These are phyloP conservation scores for Caenorhabditis wallacei DNA, from an alignment of 2,888 invertebrate genomes.

Conservation along the genomic window DNA sequence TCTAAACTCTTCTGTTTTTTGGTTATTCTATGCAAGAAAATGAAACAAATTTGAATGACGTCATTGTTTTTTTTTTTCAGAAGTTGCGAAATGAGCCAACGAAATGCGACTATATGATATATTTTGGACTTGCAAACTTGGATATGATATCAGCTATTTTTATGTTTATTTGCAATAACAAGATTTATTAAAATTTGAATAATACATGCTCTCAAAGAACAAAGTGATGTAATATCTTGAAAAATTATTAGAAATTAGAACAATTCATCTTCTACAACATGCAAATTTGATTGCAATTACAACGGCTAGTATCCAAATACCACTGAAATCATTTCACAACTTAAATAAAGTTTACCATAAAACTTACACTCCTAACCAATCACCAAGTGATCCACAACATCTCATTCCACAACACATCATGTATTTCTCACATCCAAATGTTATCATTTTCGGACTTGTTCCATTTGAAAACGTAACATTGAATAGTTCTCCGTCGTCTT, in stretches of 20 bases:
- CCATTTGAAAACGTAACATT: slow-evolving; percentile 42
- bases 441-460: slow-evolving; percentile 15
- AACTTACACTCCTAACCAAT: slow-evolving; percentile 38
- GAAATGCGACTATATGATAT: too few relatives aligned
- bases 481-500: slow-evolving; percentile 43
- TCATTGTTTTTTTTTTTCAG: not conserved
- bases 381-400: slow-evolving; percentile 18
- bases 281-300: not conserved
- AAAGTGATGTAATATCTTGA: too few relatives aligned
- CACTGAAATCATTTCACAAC: not conserved
- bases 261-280: not conserved
- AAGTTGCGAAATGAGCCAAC: not conserved
- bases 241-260: too few relatives aligned
- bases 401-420: slow-evolving; percentile 43
- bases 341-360: not conserved
- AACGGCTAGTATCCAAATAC: not conserved
- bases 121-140: too few relatives aligned
- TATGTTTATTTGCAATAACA: too few relatives aligned
- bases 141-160: too few relatives aligned
- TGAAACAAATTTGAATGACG: slow-evolving; percentile 11
- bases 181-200: too few relatives aligned
- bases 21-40: slow-evolving; percentile 5
- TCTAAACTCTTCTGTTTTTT: not conserved
- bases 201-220: too few relatives aligned
- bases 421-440: slow-evolving; percentile 38